phyloP scores from a whole-genome alignment of 2,113 vertebrate genomes.

The Donacobius atricapilla region DNA sequence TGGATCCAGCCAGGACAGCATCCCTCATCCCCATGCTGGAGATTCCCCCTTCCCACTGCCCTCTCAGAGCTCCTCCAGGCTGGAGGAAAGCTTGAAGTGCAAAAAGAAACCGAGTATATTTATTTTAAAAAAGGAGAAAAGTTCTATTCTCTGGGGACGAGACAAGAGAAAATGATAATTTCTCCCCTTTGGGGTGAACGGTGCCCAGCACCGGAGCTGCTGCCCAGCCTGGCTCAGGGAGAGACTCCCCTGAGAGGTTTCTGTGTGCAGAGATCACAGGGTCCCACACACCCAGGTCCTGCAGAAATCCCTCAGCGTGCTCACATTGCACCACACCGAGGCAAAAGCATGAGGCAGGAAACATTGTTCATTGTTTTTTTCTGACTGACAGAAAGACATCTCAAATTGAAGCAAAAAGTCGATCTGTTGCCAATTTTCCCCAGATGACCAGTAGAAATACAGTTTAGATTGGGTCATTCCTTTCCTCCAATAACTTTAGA shows the following conservation, averaged over 20 bases:
- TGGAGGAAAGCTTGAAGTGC: background rate
- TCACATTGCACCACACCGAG: background rate
- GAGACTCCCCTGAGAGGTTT: background rate
- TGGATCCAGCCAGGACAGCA: background rate
- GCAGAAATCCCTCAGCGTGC: rapidly evolving
- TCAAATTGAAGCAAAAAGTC: background rate
- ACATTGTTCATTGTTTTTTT: background rate
- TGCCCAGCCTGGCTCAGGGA: background rate
- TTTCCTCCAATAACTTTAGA: background rate
- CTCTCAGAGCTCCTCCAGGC: background rate
- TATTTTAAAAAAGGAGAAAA: background rate
- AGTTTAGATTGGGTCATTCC: background rate
- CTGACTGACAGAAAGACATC: background rate
- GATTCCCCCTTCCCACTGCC: background rate
- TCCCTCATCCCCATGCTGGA: background rate
- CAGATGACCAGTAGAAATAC: background rate
- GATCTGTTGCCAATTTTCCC: background rate
- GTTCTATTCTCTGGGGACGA: background rate
- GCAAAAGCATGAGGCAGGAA: background rate
- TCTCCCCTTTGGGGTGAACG: background rate
- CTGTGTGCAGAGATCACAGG: background rate
- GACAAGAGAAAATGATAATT: rapidly evolving
- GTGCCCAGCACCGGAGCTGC: background rate
- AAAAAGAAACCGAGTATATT: background rate
- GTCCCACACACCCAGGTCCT: background rate